These are phyloP conservation scores for Coluber constrictor DNA, from an alignment of 2,797 vertebrate species.

Conservation along the genomic window DNA sequence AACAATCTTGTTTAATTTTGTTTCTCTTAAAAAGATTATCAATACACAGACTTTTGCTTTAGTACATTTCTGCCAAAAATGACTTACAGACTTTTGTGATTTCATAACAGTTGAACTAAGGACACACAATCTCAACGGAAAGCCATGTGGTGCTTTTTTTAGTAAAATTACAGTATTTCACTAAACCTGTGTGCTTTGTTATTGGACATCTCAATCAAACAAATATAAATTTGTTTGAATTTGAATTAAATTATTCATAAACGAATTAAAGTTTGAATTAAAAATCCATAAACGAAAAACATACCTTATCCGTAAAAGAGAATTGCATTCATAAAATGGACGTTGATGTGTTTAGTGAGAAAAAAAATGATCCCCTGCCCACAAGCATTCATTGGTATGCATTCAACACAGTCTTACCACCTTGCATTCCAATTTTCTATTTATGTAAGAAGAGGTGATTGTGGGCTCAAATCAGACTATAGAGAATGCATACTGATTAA, in stretches of 20 bases:
- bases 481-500: slow-evolving; percentile 12
- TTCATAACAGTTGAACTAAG: background rate
- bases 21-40: background rate
- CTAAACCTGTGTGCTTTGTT: background rate
- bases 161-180: background rate
- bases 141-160: background rate
- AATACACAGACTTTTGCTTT: background rate
- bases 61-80: background rate
- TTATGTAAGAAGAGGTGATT: slow-evolving; percentile 17
- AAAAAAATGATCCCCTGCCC: background rate
- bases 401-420: background rate
- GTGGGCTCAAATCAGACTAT: background rate
- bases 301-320: background rate
- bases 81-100: background rate
- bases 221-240: too few species aligned
- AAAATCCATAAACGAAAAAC: background rate
- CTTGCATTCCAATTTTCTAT: background rate
- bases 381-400: background rate
- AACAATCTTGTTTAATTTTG: background rate
- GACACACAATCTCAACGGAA: background rate
- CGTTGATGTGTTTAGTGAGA: background rate
- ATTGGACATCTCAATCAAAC: background rate
- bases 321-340: background rate
- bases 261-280: too few species aligned
- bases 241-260: too few species aligned